Percentiles rank a stretch among this genome's conserved stretches.
Conservation (phyloP, 2,797 vertebrate genomes). For the Pangasius krempfi region DNA sequence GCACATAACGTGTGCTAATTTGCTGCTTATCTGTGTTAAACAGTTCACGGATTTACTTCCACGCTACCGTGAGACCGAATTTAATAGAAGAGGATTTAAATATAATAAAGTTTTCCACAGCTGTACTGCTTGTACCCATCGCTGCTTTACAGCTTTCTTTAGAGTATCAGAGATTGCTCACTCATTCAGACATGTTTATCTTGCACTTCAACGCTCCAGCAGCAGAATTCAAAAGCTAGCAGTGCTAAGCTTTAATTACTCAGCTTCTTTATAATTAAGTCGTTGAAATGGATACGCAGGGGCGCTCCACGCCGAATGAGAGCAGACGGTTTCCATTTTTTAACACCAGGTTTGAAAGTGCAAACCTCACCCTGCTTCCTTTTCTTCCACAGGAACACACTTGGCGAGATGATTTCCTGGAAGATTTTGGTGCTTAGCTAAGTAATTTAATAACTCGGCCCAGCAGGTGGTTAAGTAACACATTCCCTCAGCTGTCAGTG, state of each 20-base stretch:
- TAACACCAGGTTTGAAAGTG: background rate
- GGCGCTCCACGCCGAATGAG: background rate
- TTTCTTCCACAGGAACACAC: background rate
- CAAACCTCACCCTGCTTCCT: background rate
- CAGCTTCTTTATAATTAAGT: conserved; percentile 33
- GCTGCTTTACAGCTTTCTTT: conserved; percentile 7
- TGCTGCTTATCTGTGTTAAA: conserved; percentile 17
- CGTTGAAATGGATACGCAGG: conserved; percentile 20
- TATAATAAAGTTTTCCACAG: conserved; percentile 14
- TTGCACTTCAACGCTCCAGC: conserved; percentile 30
- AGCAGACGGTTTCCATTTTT: background rate
- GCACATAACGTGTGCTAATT: conserved; percentile 15
- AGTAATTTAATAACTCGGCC: background rate
- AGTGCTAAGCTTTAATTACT: conserved; percentile 35
- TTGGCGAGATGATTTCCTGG: background rate
- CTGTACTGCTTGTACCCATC: background rate
- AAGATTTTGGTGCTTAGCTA: no score
- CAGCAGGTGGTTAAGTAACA: background rate
- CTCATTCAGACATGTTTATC: conserved; percentile 37
- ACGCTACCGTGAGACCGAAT: conserved; percentile 12
- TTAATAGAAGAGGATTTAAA: conserved; percentile 42
- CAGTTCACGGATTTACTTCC: conserved; percentile 14
- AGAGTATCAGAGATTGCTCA: conserved; percentile 33
- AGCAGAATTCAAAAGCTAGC: conserved; percentile 35
- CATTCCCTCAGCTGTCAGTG: background rate